Conservation (phyloP, 1,140 invertebrate genomes). For the Philopotamus ludificatus region DNA sequence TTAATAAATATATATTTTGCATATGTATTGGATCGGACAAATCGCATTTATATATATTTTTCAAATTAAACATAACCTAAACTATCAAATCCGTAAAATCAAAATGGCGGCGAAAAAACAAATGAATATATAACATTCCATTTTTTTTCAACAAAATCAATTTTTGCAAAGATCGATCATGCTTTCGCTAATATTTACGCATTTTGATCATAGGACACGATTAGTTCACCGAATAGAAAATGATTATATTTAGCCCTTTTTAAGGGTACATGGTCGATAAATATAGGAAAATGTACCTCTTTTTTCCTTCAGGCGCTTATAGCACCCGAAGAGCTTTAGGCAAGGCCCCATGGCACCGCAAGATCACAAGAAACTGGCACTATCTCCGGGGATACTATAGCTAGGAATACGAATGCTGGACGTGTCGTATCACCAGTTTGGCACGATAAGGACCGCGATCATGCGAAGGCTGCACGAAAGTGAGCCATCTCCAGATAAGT, state of each 20-base stretch:
- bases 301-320: neutral
- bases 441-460: neutral
- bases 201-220: neutral
- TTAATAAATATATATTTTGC: too few species aligned
- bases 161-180: neutral
- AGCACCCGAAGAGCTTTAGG: neutral
- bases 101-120: neutral
- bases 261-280: neutral
- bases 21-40: too few species aligned
- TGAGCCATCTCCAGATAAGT: neutral
- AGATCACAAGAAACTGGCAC: too few species aligned
- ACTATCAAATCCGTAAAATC: neutral
- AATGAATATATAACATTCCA: neutral
- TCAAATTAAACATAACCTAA: neutral
- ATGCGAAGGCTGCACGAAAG: neutral
- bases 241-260: neutral
- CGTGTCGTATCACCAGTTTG: neutral
- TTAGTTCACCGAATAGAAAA: neutral
- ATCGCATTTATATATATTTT: too few species aligned
- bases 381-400: neutral
- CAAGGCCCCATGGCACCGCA: neutral
- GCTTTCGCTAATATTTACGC: neutral
- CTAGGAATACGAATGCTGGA: too few species aligned
- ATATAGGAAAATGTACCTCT: neutral
- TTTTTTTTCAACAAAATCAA: neutral